These are phyloP conservation scores for Myopa testacea DNA, from an alignment of 2,888 invertebrate species.

Conservation along the genomic window DNA sequence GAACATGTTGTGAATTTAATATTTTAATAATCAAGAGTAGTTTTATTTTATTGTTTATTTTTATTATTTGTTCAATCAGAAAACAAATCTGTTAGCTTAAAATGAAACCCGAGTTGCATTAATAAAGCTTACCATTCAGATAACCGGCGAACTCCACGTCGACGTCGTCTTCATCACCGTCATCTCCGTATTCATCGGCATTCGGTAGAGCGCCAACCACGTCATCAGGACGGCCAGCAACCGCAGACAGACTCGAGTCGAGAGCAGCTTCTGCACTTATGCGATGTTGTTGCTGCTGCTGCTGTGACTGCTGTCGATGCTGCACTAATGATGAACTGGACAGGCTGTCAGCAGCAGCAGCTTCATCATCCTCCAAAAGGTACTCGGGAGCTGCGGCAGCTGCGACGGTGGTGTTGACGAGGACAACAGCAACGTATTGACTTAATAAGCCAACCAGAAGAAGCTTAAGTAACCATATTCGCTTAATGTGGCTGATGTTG, in stretches of 20 bases:
- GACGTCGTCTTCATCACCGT: conserved; percentile 7
- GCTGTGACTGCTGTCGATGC: conserved; percentile 26
- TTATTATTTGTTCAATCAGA: too few species aligned
- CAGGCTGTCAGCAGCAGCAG: conserved; percentile 10
- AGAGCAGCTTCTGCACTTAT: not conserved
- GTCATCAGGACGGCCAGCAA: not conserved
- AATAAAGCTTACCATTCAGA: conserved; percentile 53
- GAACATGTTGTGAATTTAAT: too few species aligned
- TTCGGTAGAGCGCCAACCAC: not conserved
- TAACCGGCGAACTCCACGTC: conserved; percentile 53
- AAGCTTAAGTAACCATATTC: conserved; percentile 30
- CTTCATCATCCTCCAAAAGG: not conserved
- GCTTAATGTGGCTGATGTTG: not conserved
- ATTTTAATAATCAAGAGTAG: too few species aligned
- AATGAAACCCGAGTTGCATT: not conserved
- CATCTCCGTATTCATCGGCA: conserved; percentile 7
- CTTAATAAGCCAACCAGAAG: conserved; percentile 23
- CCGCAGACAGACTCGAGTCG: conserved; percentile 17
- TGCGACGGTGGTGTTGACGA: not conserved
- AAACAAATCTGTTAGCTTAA: too few species aligned
- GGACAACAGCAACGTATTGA: conserved; percentile 16
- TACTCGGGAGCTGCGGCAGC: not conserved
- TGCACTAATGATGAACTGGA: not conserved
- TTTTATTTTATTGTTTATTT: too few species aligned
- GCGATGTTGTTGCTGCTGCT: conserved; percentile 34